Conservation (phyloP, 2,797 vertebrate species). For the Poecilia wingei region DNA sequence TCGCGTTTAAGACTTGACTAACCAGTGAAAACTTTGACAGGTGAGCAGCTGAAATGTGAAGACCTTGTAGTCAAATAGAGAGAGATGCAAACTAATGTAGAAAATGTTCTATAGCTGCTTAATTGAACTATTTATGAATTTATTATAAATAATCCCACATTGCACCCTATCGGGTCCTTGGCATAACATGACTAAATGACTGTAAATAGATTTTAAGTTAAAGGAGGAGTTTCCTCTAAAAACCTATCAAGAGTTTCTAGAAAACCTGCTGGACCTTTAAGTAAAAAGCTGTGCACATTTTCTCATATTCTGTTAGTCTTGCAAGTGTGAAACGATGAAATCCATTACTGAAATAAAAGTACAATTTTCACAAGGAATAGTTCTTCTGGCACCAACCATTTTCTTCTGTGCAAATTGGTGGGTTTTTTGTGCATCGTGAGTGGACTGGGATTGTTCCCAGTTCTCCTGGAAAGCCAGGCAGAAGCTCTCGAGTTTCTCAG, state of each 20-base stretch:
- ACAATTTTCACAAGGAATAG: neutral
- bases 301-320: neutral
- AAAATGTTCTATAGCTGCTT: neutral
- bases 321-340: neutral
- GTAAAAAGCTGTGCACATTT: neutral
- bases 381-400: neutral
- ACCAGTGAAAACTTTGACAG: neutral
- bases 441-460: neutral
- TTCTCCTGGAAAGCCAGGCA: slow-evolving; percentile 41
- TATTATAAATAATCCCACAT: neutral
- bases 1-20: neutral
- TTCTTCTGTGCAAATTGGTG: neutral
- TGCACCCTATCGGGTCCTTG: too few species aligned
- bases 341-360: neutral
- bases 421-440: neutral
- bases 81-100: neutral
- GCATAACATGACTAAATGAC: neutral
- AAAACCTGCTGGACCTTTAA: neutral
- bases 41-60: neutral
- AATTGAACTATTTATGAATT: neutral
- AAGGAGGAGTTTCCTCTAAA: neutral
- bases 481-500: slow-evolving; percentile 48
- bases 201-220: neutral
- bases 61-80: neutral
- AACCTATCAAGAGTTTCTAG: neutral